Percentiles rank a stretch among this genome's conserved stretches.
phyloP scores from a whole-genome alignment of 2,888 invertebrate genomes.

The Notodonta dromedarius region DNA sequence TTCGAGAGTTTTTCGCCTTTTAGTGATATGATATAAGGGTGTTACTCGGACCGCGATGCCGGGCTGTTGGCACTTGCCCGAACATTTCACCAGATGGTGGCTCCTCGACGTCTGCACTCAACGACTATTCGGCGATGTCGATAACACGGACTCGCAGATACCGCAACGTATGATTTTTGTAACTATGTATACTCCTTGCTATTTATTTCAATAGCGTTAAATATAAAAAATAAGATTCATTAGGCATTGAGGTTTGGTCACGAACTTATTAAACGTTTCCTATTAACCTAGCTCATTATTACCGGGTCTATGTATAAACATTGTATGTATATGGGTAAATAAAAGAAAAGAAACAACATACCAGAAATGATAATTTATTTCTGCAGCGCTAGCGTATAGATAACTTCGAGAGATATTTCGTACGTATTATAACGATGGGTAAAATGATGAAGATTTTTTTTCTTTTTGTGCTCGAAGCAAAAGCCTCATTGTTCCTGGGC shows the following conservation, averaged over 20 bases:
- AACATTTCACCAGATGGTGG: conserved; percentile 87
- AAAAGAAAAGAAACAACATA: background rate
- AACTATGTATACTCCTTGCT: conserved; percentile 3
- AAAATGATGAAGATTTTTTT: conserved; percentile 71
- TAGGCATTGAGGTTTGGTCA: too few relatives aligned
- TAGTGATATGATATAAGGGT: conserved; percentile 25
- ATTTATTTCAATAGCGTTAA: background rate
- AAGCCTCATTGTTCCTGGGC: conserved; percentile 79
- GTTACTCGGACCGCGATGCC: conserved; percentile 60
- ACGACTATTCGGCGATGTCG: conserved; percentile 71
- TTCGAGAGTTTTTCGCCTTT: background rate
- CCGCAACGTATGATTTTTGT: conserved; percentile 67
- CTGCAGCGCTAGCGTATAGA: conserved; percentile 9
- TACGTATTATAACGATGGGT: conserved; percentile 61
- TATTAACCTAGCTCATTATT: too few relatives aligned
- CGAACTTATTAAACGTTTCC: too few relatives aligned
- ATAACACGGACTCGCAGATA: conserved; percentile 73
- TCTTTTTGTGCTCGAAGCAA: conserved; percentile 67
- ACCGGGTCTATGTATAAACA: too few relatives aligned
- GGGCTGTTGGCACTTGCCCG: conserved; percentile 79
- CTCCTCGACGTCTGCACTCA: conserved; percentile 86
- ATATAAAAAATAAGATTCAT: too few relatives aligned
- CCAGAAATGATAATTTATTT: background rate
- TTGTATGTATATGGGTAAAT: too few relatives aligned
- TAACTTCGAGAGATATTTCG: conserved; percentile 41